A percentile compares a stretch with the other conserved stretches of the same genome.
Conservation (phyloP, 1,140 invertebrate species). For the Myzus persicae region DNA sequence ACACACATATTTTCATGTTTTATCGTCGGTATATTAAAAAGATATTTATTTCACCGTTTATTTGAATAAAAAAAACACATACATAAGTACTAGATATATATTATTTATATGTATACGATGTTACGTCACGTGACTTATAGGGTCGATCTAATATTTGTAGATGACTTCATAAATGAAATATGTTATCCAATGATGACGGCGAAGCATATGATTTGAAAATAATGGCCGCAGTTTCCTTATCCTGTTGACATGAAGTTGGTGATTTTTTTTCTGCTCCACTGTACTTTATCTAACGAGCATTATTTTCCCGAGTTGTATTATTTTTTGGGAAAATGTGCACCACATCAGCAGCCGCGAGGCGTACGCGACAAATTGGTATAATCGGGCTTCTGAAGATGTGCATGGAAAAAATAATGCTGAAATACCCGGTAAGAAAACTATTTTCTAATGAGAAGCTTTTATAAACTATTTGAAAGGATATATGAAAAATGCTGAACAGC, state of each 20-base stretch:
- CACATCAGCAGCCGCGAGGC: slow-evolving; percentile 25
- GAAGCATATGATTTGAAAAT: slow-evolving; percentile 53
- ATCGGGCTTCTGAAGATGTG: not conserved
- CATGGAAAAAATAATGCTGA: slow-evolving; percentile 41
- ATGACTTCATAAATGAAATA: slow-evolving; percentile 50
- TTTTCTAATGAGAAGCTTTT: slow-evolving; percentile 44
- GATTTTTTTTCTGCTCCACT: slow-evolving; percentile 16
- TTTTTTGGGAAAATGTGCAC: not conserved
- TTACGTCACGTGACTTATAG: not conserved
- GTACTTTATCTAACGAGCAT: slow-evolving; percentile 42
- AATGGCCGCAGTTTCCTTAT: slow-evolving; percentile 32
- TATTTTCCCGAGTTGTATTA: not conserved
- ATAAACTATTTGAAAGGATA: slow-evolving; percentile 1
- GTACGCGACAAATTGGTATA: slow-evolving; percentile 35
- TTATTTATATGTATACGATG: not conserved
- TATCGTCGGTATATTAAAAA: not conserved
- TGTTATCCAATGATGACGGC: slow-evolving; percentile 34
- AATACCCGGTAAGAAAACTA: not conserved
- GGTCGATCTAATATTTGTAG: slow-evolving; percentile 43
- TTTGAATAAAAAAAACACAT: not conserved
- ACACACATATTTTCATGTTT: not conserved
- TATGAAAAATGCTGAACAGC: not conserved
- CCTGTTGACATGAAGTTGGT: slow-evolving; percentile 18
- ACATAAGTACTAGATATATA: not conserved
- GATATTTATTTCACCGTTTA: not conserved